Conservation (phyloP, 2,888 invertebrate genomes). For the Eilema depressum region DNA sequence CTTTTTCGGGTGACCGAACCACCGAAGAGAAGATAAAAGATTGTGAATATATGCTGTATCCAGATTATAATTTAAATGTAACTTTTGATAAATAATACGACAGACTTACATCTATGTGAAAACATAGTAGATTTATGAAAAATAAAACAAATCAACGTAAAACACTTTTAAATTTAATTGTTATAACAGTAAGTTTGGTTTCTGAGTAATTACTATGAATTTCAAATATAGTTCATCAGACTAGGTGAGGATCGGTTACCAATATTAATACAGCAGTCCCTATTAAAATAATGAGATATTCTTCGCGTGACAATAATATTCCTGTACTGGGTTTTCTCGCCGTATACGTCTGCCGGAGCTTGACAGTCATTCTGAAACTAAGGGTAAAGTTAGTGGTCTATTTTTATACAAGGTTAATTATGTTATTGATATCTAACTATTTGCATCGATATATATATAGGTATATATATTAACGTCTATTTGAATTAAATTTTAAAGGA, state of each 20-base stretch:
- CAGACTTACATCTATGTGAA: too few relatives aligned
- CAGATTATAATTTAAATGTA: too few relatives aligned
- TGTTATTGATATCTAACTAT: too few relatives aligned
- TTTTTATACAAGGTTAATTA: too few relatives aligned
- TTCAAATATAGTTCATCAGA: background rate
- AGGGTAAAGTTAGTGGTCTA: background rate
- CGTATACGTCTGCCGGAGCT: background rate
- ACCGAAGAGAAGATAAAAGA: too few relatives aligned
- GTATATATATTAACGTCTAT: too few relatives aligned
- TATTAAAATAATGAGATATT: constrained; percentile 24
- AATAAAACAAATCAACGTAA: background rate
- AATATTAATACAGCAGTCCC: constrained; percentile 26
- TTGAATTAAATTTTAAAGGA: too few relatives aligned
- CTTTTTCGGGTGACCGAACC: too few relatives aligned
- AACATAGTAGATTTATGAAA: background rate
- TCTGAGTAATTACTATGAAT: background rate
- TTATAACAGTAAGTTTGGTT: background rate
- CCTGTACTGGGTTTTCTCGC: background rate
- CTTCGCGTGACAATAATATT: constrained; percentile 16
- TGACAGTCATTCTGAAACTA: constrained; percentile 30
- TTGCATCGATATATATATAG: too few relatives aligned
- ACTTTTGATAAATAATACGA: too few relatives aligned
- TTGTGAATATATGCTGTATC: too few relatives aligned
- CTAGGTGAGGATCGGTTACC: constrained; percentile 11
- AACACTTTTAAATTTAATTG: constrained; percentile 7